phyloP scores from a whole-genome alignment of 2,888 invertebrate species.

The Notodonta dromedarius region DNA sequence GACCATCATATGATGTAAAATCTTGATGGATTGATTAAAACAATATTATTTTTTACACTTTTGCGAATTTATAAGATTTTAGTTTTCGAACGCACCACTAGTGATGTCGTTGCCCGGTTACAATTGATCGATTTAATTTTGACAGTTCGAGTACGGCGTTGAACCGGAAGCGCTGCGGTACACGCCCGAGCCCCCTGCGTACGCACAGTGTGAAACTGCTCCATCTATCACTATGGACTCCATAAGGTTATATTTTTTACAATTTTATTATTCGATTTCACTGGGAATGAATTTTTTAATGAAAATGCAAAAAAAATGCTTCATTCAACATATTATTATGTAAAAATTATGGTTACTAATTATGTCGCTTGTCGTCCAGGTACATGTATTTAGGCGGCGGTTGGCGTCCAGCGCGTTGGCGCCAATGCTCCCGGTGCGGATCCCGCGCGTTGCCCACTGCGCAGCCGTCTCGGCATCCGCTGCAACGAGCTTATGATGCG shows the following conservation, averaged over 20 bases:
- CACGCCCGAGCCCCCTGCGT: constrained; percentile 85
- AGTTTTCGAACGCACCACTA: background rate
- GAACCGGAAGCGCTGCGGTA: constrained; percentile 91
- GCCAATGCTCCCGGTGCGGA: constrained; percentile 69
- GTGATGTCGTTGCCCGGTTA: background rate
- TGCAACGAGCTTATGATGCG: constrained; percentile 65
- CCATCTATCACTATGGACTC: constrained; percentile 80
- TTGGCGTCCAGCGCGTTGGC: constrained; percentile 53
- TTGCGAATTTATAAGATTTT: background rate
- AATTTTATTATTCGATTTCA: no score
- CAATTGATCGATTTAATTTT: constrained; percentile 14
- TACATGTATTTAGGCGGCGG: constrained; percentile 78
- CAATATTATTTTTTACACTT: no score
- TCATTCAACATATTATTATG: no score
- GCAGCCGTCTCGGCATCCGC: constrained; percentile 53
- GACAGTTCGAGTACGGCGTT: constrained; percentile 89
- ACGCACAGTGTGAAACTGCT: constrained; percentile 84
- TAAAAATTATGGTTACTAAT: no score
- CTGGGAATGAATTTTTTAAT: no score
- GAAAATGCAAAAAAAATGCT: no score
- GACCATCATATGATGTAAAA: no score
- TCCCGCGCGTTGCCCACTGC: constrained; percentile 56
- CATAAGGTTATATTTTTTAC: constrained; percentile 74
- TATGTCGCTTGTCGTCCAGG: constrained; percentile 35
- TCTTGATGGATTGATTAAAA: no score